These are phyloP conservation scores for Cydia amplana DNA, from an alignment of 1,140 invertebrate species.

Conservation along the genomic window DNA sequence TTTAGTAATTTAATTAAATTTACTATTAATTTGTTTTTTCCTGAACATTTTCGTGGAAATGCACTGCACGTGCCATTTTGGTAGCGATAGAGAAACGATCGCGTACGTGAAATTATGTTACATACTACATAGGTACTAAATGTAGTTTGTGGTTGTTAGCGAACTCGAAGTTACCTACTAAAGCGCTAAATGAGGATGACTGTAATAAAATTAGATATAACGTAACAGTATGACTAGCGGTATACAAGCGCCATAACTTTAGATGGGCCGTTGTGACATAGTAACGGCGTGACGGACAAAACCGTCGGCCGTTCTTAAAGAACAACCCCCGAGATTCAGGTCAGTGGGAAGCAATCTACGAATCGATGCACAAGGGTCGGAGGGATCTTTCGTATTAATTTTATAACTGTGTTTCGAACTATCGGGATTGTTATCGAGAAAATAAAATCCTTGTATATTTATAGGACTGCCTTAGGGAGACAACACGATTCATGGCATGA, in stretches of 20 bases:
- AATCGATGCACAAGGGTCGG: slow-evolving; percentile 20
- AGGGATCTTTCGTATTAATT: slow-evolving; percentile 15
- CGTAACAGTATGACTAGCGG: background rate
- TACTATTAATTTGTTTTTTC: no score
- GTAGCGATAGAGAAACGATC: no score
- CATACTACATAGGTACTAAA: no score
- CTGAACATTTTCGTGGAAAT: no score
- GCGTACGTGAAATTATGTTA: no score
- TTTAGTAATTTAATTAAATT: no score
- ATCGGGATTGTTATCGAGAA: background rate
- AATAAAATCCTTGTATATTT: background rate
- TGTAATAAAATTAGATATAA: background rate
- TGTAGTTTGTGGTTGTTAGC: no score
- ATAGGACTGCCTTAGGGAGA: background rate
- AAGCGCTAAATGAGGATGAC: no score
- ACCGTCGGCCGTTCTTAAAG: background rate
- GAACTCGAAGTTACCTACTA: no score
- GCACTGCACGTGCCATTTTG: no score
- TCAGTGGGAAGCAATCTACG: slow-evolving; percentile 29
- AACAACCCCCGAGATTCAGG: slow-evolving; percentile 4
- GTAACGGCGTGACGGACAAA: slow-evolving; percentile 20
- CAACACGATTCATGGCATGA: no score
- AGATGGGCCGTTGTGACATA: slow-evolving; percentile 6
- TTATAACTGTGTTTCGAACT: slow-evolving; percentile 1
- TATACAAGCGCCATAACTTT: slow-evolving; percentile 12